Percentiles rank a stretch among this genome's conserved stretches.
These are phyloP conservation scores for Danaus chrysippus DNA, from an alignment of 2,888 invertebrate species.

Conservation along the genomic window DNA sequence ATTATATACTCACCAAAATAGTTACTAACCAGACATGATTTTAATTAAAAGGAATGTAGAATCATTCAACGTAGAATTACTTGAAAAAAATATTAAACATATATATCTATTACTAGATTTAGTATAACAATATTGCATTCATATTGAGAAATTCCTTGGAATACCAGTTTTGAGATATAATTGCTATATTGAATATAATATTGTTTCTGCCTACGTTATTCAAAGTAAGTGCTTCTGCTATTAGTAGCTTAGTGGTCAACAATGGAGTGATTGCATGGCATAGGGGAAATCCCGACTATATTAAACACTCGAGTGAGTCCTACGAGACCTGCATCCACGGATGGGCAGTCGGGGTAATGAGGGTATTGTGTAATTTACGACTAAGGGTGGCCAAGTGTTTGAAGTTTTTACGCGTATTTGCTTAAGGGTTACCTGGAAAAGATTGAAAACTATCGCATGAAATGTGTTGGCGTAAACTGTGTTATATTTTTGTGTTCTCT, in stretches of 20 bases:
- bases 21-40: no score
- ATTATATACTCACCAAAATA: no score
- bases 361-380: conserved; percentile 61
- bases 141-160: no score
- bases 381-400: conserved; percentile 63
- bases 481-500: not conserved
- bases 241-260: conserved; percentile 4
- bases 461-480: not conserved
- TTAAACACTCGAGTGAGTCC: conserved; percentile 6
- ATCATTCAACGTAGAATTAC: no score
- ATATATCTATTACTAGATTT: no score
- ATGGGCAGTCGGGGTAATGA: conserved; percentile 19
- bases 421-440: conserved; percentile 39
- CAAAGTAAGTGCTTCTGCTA: not conserved
- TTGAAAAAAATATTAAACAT: no score
- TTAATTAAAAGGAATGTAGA: no score
- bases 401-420: conserved; percentile 71
- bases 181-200: not conserved
- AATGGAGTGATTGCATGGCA: conserved; percentile 8
- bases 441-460: conserved; percentile 13
- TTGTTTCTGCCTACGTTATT: not conserved
- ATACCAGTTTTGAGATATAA: no score
- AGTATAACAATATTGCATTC: no score
- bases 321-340: conserved; percentile 18
- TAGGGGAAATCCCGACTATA: conserved; percentile 8